phyloP scores from a whole-genome alignment of 92 coral and sea anemone species.

The Parazoanthus darwini region DNA sequence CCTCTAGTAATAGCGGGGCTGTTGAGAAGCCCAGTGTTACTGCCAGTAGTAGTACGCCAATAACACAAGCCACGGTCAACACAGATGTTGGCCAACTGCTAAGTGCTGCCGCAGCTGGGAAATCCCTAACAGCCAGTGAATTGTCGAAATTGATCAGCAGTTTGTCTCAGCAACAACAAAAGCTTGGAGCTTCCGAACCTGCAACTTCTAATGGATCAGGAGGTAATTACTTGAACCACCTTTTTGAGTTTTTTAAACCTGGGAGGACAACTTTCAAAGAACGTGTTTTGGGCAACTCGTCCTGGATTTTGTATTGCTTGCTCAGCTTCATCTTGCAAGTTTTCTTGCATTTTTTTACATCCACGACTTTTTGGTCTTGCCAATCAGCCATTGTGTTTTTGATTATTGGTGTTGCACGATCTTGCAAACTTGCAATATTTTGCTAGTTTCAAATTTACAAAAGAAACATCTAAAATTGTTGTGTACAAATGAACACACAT shows the following conservation, averaged over 20 bases:
- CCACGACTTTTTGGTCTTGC: not conserved
- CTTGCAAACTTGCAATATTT: too few relatives aligned
- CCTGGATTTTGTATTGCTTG: not conserved
- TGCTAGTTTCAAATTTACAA: too few relatives aligned
- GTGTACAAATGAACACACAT: not conserved
- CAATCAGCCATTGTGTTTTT: not conserved
- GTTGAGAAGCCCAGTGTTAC: constrained; percentile 60
- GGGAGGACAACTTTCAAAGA: not conserved
- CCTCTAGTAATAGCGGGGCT: constrained; percentile 42
- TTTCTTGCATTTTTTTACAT: not conserved
- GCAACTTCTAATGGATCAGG: constrained; percentile 64
- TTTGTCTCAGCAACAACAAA: constrained; percentile 82
- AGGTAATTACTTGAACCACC: constrained; percentile 50
- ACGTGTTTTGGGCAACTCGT: not conserved
- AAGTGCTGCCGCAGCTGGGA: constrained; percentile 90
- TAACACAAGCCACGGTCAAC: constrained; percentile 19
- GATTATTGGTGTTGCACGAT: too few relatives aligned
- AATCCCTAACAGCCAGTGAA: constrained; percentile 77
- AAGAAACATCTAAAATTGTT: too few relatives aligned
- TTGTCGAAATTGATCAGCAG: constrained; percentile 82
- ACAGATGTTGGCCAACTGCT: constrained; percentile 57
- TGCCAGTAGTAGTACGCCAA: constrained; percentile 25
- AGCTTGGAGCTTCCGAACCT: constrained; percentile 60
- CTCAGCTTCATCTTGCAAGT: not conserved
- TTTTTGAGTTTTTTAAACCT: constrained; percentile 2